Conservation (phyloP, 2,113 vertebrate genomes). For the Sturnus vulgaris region DNA sequence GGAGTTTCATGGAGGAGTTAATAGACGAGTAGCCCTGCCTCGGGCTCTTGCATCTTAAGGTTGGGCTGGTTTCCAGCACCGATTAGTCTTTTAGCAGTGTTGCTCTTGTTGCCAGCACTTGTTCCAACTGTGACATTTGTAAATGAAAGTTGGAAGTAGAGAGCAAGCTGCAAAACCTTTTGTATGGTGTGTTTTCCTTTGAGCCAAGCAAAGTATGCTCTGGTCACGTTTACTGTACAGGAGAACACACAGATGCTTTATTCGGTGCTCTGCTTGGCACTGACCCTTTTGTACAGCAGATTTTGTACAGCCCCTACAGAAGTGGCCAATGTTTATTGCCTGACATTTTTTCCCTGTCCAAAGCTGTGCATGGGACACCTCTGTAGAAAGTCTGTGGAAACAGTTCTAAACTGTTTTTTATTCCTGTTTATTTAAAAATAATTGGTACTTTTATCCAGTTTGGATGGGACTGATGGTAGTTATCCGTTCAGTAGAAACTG, state of each 20-base stretch:
- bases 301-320: not conserved
- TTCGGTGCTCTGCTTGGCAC: rapidly evolving
- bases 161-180: not conserved
- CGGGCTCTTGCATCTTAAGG: not conserved
- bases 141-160: not conserved
- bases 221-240: not conserved
- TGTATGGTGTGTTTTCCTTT: not conserved
- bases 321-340: not conserved
- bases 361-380: not conserved
- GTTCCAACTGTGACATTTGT: not conserved
- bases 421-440: not conserved
- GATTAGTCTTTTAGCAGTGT: not conserved
- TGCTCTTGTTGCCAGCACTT: not conserved
- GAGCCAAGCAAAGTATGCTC: not conserved
- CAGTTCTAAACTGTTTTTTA: not conserved
- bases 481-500: not conserved
- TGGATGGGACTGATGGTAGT: not conserved
- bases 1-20: not conserved
- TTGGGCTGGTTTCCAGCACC: not conserved
- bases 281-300: not conserved
- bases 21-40: not conserved
- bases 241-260: not conserved
- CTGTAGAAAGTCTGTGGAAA: not conserved
- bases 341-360: not conserved
- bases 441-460: not conserved